These are phyloP conservation scores for Etheostoma perlongum DNA, from an alignment of 2,797 vertebrate genomes.

Conservation along the genomic window DNA sequence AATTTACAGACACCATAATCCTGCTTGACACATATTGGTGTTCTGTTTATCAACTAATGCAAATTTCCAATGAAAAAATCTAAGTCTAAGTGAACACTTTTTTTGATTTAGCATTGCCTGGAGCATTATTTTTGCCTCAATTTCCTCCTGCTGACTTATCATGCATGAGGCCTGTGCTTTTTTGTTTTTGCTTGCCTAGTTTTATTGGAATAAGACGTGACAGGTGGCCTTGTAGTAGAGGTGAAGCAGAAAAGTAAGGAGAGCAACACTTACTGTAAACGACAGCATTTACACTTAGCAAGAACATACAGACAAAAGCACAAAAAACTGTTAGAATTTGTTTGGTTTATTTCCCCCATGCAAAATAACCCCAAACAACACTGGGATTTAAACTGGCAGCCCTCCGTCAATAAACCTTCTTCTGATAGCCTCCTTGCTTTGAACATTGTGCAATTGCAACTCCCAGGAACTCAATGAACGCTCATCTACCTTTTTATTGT, in stretches of 20 bases:
- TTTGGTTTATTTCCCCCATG: slow-evolving; percentile 9
- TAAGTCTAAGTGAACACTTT: background rate
- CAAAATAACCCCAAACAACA: slow-evolving; percentile 12
- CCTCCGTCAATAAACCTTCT: slow-evolving; percentile 13
- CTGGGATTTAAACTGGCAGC: slow-evolving; percentile 34
- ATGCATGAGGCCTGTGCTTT: background rate
- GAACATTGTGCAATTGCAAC: slow-evolving; percentile 34
- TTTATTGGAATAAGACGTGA: slow-evolving; percentile 6
- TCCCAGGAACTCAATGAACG: slow-evolving; percentile 33
- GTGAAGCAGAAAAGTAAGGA: slow-evolving; percentile 3
- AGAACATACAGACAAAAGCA: background rate
- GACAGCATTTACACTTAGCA: background rate
- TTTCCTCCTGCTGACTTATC: background rate
- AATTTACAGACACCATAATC: background rate
- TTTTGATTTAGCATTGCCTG: background rate
- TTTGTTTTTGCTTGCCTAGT: background rate
- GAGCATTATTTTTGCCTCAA: background rate
- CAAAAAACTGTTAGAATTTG: background rate
- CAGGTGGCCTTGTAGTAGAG: background rate
- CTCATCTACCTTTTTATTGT: slow-evolving; percentile 60
- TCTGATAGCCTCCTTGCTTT: slow-evolving; percentile 10
- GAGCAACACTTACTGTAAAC: background rate
- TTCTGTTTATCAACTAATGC: slow-evolving; percentile 27
- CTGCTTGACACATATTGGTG: background rate
- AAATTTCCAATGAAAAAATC: slow-evolving; percentile 21